Evolutionary conservation across 2,797 vertebrate species (phyloP).

Genomic region (Pampus argenteus): DNA sequence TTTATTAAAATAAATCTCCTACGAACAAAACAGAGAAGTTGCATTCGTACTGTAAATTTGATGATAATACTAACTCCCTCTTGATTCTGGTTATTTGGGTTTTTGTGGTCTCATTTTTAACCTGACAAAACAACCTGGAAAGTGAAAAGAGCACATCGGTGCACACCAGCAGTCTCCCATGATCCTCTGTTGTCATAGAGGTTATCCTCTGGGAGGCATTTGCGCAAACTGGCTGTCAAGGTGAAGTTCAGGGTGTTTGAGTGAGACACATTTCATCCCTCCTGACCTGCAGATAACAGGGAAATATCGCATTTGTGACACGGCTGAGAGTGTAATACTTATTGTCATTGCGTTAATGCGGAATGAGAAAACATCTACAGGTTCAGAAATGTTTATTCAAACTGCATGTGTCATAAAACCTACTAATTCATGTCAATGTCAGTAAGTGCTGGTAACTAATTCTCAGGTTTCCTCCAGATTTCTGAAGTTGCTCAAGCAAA

Average conservation of each 20-base stretch:
- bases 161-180: slow-evolving; percentile 17
- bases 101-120: neutral
- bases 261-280: slow-evolving; percentile 9
- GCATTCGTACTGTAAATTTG: neutral
- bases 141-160: slow-evolving; percentile 7
- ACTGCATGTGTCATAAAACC: neutral
- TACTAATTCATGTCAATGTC: neutral
- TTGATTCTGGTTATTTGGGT: neutral
- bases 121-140: neutral
- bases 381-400: neutral
- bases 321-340: neutral
- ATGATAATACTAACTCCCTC: neutral
- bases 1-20: neutral
- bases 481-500: neutral
- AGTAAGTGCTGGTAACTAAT: neutral
- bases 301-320: slow-evolving; percentile 7
- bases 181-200: slow-evolving; percentile 54
- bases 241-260: slow-evolving; percentile 21
- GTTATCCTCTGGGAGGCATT: slow-evolving; percentile 45
- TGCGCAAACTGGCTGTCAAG: slow-evolving; percentile 38
- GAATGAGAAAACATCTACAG: neutral
- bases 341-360: neutral
- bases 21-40: neutral
- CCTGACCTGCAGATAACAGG: neutral
- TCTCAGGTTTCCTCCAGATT: neutral